A percentile compares a stretch with the other conserved stretches of the same genome.
Conservation (phyloP, 1,140 invertebrate genomes). For the Triops cancriformis region DNA sequence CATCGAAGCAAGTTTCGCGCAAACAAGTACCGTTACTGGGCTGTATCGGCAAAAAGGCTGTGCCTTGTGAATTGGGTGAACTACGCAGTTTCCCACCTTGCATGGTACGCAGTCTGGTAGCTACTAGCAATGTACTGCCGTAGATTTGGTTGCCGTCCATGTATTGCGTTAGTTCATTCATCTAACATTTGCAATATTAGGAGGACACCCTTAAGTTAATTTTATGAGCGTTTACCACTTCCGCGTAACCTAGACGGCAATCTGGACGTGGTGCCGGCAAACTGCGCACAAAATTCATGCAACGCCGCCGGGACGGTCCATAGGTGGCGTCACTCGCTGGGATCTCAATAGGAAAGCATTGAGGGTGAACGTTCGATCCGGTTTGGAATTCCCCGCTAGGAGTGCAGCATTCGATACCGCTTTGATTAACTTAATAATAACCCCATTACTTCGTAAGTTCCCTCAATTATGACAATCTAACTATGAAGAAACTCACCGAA, state of each 20-base stretch:
- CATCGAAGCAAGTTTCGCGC: slow-evolving; percentile 30
- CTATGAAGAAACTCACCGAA: slow-evolving; percentile 17
- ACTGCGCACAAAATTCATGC: slow-evolving; percentile 38
- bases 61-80: slow-evolving; percentile 3
- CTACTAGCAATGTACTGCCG: slow-evolving; percentile 45
- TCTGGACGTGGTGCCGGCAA: slow-evolving; percentile 29
- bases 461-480: no score
- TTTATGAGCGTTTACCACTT: slow-evolving; percentile 27
- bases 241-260: slow-evolving; percentile 34
- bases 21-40: not conserved
- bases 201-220: not conserved
- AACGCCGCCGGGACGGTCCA: slow-evolving; percentile 32
- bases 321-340: slow-evolving; percentile 35
- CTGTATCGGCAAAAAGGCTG: not conserved
- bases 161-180: slow-evolving; percentile 48
- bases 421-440: slow-evolving; percentile 29
- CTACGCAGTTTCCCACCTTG: slow-evolving; percentile 31
- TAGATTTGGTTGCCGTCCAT: slow-evolving; percentile 53
- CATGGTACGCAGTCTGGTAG: slow-evolving; percentile 43
- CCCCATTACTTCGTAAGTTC: no score
- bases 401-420: slow-evolving; percentile 32
- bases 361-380: slow-evolving; percentile 29
- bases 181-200: slow-evolving; percentile 30
- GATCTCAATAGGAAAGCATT: slow-evolving; percentile 38
- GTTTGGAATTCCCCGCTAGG: not conserved